Percentiles rank a stretch among this genome's conserved stretches.
phyloP scores from a whole-genome alignment of 2,888 invertebrate species.

The Drosophila borealis region DNA sequence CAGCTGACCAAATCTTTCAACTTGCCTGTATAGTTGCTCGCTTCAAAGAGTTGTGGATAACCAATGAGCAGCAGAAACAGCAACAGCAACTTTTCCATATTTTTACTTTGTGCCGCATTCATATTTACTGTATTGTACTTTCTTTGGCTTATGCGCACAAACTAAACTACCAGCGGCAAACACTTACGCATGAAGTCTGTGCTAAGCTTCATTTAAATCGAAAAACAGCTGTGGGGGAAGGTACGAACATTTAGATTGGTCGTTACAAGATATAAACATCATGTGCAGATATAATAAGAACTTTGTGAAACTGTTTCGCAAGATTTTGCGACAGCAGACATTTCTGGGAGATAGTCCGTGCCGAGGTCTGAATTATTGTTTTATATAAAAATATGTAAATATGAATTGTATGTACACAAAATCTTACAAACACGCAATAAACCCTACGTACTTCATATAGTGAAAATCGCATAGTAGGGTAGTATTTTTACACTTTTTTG shows the following conservation, averaged over 20 bases:
- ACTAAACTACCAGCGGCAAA: slow-evolving; percentile 19
- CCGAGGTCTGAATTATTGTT: not conserved
- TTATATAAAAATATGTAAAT: no score
- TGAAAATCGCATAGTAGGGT: no score
- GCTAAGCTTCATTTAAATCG: not conserved
- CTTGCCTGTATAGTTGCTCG: slow-evolving; percentile 35
- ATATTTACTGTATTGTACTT: slow-evolving; percentile 12
- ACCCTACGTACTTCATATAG: no score
- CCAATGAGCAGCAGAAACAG: slow-evolving; percentile 5
- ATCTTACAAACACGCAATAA: no score
- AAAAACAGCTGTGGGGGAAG: slow-evolving; percentile 49
- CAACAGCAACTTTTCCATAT: slow-evolving; percentile 12
- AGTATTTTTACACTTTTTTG: no score
- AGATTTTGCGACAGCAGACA: not conserved
- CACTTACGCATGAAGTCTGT: slow-evolving; percentile 24
- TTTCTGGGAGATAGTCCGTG: not conserved
- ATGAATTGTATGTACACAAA: no score
- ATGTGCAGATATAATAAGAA: not conserved
- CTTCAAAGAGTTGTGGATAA: slow-evolving; percentile 1
- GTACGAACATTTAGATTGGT: slow-evolving; percentile 12
- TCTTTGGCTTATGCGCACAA: slow-evolving; percentile 6
- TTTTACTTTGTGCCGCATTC: not conserved
- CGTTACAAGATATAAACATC: not conserved
- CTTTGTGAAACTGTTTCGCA: slow-evolving; percentile 13
- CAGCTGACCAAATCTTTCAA: not conserved